Evolutionary conservation across 2,888 invertebrate species (phyloP), one percentile per base, ranked within the genome.

Genomic region (Ichneumon xanthorius): DNA sequence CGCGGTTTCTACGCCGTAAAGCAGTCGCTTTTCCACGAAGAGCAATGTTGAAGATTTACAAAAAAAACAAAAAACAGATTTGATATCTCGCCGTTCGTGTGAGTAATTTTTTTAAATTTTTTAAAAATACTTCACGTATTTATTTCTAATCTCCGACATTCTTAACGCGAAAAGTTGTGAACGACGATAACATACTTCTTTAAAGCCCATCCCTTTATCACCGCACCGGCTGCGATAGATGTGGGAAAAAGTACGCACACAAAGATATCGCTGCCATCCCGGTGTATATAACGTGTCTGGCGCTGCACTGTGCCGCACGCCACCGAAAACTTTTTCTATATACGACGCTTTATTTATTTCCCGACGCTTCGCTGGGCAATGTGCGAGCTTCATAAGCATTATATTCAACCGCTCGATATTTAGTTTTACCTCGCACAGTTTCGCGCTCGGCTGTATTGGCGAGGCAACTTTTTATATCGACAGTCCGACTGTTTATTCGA

Each of bases 331-430:
- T 65, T 76, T 76, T 50, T 63, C 75, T 16, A 33, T 37, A 65
- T 50, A 65, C 33, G 58, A 76, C 63, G 50, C 65, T 76, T 76
- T 76, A 76, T 76, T 76, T 76, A 76, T 76, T 65, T 61, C 50
- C 30, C 30, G 30, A 63, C 63, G 63, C 63, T 63, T 30, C 30
- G 16, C 63, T n/a, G 63, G 30, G 33, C 63, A 63, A 63, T 63
- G 65, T 33, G 33, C 65, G 50, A 76, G 65, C 65, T 76, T 76
- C 50, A 76, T 76, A 33, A 75, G 75, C 63, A 75, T 75, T 75
- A 63, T 63, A 76, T 76, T 76, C 50, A 14, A 50, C 30, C 61
- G 48, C 16, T 65, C n/a, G 11, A 48, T 48, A 45, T 68, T 30
- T 63, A 30, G 26, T 63, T 33, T 63, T 33, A 16, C 5, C 30